Percentiles rank a stretch among this genome's conserved stretches.
phyloP scores from a whole-genome alignment of 2,888 invertebrate genomes.

The Monopis laevigella region DNA sequence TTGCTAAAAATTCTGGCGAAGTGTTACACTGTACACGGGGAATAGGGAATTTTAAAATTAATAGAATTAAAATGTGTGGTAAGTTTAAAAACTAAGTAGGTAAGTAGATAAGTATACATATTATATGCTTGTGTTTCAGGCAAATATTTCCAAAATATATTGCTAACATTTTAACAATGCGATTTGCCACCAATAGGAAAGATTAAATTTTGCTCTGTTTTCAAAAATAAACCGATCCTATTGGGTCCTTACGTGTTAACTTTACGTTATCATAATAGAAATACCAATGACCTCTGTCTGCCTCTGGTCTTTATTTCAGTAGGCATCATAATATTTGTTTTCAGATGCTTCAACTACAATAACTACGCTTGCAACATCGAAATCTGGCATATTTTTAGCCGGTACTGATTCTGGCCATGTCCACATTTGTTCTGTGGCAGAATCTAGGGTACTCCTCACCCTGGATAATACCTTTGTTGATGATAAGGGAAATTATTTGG shows the following conservation, averaged over 20 bases:
- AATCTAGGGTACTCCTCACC: conserved; percentile 43
- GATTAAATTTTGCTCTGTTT: too few relatives aligned
- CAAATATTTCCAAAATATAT: too few relatives aligned
- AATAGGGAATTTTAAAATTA: too few relatives aligned
- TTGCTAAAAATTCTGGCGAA: conserved; percentile 48
- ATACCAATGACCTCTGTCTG: conserved; percentile 4
- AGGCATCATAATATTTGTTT: conserved; percentile 11
- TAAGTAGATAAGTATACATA: too few relatives aligned
- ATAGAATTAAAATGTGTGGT: too few relatives aligned
- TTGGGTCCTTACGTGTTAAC: neutral
- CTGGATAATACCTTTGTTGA: conserved; percentile 50
- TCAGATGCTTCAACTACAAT: conserved; percentile 39
- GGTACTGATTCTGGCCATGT: conserved; percentile 46
- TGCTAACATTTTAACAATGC: too few relatives aligned
- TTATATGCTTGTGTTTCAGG: too few relatives aligned
- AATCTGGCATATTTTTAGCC: conserved; percentile 36
- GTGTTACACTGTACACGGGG: conserved; percentile 39
- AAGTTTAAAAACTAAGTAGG: too few relatives aligned
- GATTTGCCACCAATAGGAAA: too few relatives aligned
- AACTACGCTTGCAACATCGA: conserved; percentile 35
- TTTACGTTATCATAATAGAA: neutral
- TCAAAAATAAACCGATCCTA: too few relatives aligned
- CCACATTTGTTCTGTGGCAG: conserved; percentile 37
- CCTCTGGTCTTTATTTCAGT: too few relatives aligned
- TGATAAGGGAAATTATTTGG: conserved; percentile 36